Evolutionary conservation across 2,113 vertebrate genomes (phyloP).

Genomic region (Thermophis baileyi): DNA sequence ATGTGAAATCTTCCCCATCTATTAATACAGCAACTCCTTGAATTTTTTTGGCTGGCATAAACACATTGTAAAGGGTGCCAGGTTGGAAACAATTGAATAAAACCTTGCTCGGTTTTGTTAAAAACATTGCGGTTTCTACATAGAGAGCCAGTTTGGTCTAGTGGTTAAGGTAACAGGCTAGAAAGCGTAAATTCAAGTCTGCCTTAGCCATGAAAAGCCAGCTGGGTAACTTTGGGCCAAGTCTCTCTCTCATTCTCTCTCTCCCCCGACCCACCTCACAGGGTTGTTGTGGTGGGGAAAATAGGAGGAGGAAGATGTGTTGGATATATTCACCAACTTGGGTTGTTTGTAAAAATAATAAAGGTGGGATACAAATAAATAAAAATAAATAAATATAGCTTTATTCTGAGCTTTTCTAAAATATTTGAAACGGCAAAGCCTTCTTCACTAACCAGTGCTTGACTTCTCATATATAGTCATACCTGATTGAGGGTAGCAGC

Average conservation of each 20-base stretch:
- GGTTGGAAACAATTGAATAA: not conserved
- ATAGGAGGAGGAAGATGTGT: not conserved
- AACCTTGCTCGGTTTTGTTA: not conserved
- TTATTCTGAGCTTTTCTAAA: not conserved
- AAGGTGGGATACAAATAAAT: not conserved
- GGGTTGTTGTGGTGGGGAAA: not conserved
- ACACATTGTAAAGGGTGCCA: not conserved
- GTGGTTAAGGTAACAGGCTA: not conserved
- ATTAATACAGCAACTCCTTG: not conserved
- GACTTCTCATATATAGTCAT: not conserved
- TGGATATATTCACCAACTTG: not conserved
- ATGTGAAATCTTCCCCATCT: not conserved
- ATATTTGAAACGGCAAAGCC: not conserved
- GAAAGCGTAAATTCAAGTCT: not conserved
- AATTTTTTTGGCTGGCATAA: not conserved
- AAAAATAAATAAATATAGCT: not conserved
- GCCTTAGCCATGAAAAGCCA: not conserved
- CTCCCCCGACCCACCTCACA: not conserved
- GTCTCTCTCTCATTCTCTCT: not conserved
- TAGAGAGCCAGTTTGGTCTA: not conserved
- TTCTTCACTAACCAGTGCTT: not conserved
- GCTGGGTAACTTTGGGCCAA: not conserved
- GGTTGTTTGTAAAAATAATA: not conserved
- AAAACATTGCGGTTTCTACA: not conserved
- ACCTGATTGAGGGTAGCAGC: not conserved